Base-by-base conservation (phyloP, 2,113 vertebrate species). In the Python bivittatus region DNA sequence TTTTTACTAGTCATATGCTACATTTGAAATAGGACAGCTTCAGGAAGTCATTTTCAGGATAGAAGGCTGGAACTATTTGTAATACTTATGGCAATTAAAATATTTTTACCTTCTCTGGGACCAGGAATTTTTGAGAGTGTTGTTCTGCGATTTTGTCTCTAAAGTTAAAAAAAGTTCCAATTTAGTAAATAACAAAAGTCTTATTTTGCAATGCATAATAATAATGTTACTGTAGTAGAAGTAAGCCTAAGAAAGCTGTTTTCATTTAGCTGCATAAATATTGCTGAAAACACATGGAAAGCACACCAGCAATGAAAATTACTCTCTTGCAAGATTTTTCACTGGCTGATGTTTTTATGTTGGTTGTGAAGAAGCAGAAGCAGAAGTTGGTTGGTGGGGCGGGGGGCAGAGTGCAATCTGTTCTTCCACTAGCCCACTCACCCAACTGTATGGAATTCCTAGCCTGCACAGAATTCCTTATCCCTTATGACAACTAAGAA, bases 81-180 rank as follows among this genome's bases (percentile, higher is more conserved):
- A 88, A 83, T 57, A 58, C 1, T 33, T 44, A 10, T 58, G 9
- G 91, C 4, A 25, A 54, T 25, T 42, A 0, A 86, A 48, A 0
- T 12, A 7, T 87, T 58, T 93, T 97, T 95, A 98, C 98, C 97
- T 97, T 98, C 97, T 85, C 95, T 97, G 17, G 97, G 97, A 96
- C 97, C 97, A 57, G 98, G 98, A 95, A 98, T 98, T 96, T 96
- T 98, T 91, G 98, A 98, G 94, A 96, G 87, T 1, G 97, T 93
- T 64, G 97, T 95, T 95, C 96, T 97, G 54, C 97, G 96, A 48
- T 95, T 98, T 90, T 96, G 95, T 94, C 96, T 97, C 98, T 98
- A 95, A 91, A 85, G 22, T 88, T 20, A 44, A 64, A 94, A 95
- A 92, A 58, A 96, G 72, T 90, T 96, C 91, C 22, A 90, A 86